phyloP scores from a whole-genome alignment of 2,113 vertebrate genomes.

The Corythornis cristatus region DNA sequence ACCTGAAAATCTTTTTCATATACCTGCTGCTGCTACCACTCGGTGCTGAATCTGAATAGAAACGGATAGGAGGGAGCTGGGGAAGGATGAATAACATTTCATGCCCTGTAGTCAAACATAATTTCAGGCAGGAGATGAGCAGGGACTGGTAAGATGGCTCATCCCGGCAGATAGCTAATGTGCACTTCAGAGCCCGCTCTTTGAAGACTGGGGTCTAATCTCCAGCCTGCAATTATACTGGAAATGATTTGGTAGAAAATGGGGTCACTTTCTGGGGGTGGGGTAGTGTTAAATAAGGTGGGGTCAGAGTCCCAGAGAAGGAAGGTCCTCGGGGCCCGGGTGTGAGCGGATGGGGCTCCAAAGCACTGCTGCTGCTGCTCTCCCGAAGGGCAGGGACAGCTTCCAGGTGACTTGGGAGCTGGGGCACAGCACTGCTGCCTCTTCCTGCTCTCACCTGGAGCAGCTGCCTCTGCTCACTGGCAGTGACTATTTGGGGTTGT shows the following conservation, averaged over 20 bases:
- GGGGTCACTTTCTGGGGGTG: constrained; percentile 11
- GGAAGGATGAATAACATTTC: constrained; percentile 58
- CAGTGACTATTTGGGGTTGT: rapidly evolving
- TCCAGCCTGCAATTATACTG: constrained; percentile 55
- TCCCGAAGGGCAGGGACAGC: background rate
- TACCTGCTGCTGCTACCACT: constrained; percentile 36
- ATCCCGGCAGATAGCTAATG: constrained; percentile 47
- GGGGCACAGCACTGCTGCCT: background rate
- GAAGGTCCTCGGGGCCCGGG: background rate
- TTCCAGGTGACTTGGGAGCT: background rate
- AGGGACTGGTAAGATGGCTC: background rate
- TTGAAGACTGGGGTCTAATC: constrained; percentile 67
- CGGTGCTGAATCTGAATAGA: constrained; percentile 33
- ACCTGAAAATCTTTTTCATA: constrained; percentile 50
- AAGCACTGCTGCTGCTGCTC: background rate
- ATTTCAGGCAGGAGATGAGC: constrained; percentile 49
- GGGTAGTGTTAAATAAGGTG: background rate
- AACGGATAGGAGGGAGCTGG: constrained; percentile 9
- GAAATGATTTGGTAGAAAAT: constrained; percentile 37
- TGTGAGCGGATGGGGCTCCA: background rate
- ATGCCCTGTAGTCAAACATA: constrained; percentile 55
- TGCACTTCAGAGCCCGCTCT: constrained; percentile 50
- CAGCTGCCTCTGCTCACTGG: background rate
- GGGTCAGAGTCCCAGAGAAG: rapidly evolving
- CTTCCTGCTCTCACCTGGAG: background rate